phyloP scores from a whole-genome alignment of 2,888 invertebrate species.

The Allophyes oxyacanthae region DNA sequence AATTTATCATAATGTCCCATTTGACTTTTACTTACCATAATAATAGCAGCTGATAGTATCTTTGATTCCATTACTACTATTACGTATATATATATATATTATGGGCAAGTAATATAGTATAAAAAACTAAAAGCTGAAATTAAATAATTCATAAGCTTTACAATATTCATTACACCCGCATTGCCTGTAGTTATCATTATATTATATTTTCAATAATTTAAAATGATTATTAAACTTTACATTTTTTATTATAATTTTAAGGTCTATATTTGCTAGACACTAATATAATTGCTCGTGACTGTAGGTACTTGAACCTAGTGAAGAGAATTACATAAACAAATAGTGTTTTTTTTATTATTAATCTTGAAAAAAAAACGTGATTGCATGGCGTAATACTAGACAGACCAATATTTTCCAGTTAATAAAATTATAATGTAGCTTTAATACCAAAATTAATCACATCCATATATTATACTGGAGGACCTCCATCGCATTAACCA shows the following conservation, averaged over 20 bases:
- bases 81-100: too few relatives aligned
- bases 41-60: slow-evolving; percentile 18
- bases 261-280: too few relatives aligned
- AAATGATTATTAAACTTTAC: too few relatives aligned
- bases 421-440: neutral
- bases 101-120: slow-evolving; percentile 13
- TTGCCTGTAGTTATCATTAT: slow-evolving; percentile 12
- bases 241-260: neutral
- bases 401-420: too few relatives aligned
- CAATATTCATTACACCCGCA: slow-evolving; percentile 16
- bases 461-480: slow-evolving; percentile 14
- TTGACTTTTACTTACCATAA: slow-evolving; percentile 19
- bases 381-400: too few relatives aligned
- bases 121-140: slow-evolving; percentile 13
- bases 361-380: too few relatives aligned
- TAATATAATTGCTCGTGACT: too few relatives aligned
- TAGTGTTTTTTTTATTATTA: too few relatives aligned
- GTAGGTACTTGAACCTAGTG: too few relatives aligned
- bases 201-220: slow-evolving; percentile 10
- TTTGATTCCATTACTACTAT: slow-evolving; percentile 16
- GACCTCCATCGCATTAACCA: slow-evolving; percentile 31
- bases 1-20: slow-evolving; percentile 8
- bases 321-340: too few relatives aligned
- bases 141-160: slow-evolving; percentile 17
- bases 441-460: slow-evolving; percentile 22